phyloP scores from a whole-genome alignment of 2,113 vertebrate genomes.

The Cichladusa arquata region DNA sequence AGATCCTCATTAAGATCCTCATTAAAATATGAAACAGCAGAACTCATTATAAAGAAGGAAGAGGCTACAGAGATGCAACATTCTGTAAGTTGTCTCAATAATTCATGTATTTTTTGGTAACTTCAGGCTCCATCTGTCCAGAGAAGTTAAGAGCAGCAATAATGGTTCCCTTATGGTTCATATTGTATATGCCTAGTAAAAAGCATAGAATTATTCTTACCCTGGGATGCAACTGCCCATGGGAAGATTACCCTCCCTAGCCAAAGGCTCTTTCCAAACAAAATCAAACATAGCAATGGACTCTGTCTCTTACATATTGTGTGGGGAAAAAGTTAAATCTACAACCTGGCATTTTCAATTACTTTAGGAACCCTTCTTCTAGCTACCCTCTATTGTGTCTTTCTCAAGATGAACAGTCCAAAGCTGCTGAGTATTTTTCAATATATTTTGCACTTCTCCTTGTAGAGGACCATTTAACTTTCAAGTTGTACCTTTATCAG shows the following conservation, averaged over 20 bases:
- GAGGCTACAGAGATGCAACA: background rate
- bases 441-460: background rate
- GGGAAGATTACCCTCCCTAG: background rate
- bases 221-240: background rate
- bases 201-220: background rate
- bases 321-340: background rate
- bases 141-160: background rate
- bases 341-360: background rate
- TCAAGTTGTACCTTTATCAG: conserved; percentile 74
- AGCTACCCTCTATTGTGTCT: background rate
- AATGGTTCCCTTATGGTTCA: background rate
- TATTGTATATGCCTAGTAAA: background rate
- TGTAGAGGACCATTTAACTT: background rate
- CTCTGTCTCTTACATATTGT: background rate
- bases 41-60: background rate
- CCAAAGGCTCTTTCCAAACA: background rate
- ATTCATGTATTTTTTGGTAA: background rate
- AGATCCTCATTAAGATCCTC: conserved; percentile 15
- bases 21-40: conserved; percentile 19
- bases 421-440: background rate
- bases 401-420: background rate
- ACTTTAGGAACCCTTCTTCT: background rate
- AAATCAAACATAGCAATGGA: background rate
- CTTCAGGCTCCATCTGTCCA: background rate
- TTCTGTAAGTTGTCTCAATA: background rate